Conservation (phyloP, 2,888 invertebrate species). For the Rapana venosa region DNA sequence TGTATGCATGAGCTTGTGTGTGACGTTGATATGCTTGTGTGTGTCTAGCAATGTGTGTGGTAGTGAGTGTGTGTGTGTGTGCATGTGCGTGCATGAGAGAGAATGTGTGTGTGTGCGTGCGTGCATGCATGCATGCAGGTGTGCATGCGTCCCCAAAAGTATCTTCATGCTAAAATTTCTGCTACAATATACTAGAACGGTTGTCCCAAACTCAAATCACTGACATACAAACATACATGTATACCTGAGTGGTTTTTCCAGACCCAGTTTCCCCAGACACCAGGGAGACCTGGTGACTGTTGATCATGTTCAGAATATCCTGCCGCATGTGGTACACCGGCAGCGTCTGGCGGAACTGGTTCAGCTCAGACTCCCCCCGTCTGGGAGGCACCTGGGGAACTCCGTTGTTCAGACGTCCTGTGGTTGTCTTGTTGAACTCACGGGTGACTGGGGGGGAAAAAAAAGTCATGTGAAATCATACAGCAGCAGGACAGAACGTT, state of each 20-base stretch:
- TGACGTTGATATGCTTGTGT: neutral
- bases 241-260: slow-evolving; percentile 94
- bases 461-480: neutral
- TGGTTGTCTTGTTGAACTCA: slow-evolving; percentile 80
- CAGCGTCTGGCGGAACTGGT: slow-evolving; percentile 81
- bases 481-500: too few species aligned
- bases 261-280: slow-evolving; percentile 88
- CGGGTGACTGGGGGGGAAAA: slow-evolving; percentile 56
- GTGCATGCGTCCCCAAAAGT: neutral
- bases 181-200: neutral
- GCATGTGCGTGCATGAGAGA: neutral
- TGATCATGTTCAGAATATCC: slow-evolving; percentile 84
- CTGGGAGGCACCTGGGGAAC: slow-evolving; percentile 84
- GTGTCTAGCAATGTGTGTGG: neutral
- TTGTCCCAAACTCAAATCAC: neutral
- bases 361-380: slow-evolving; percentile 72
- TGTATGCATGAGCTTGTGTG: neutral
- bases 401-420: slow-evolving; percentile 85
- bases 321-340: slow-evolving; percentile 85
- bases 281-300: slow-evolving; percentile 84
- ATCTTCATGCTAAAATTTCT: neutral
- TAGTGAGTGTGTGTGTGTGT: neutral
- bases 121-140: neutral
- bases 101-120: neutral
- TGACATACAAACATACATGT: neutral